Percentiles rank a stretch among this genome's conserved stretches.
phyloP scores from a whole-genome alignment of 2,797 vertebrate species.

The Lutjanus argentimaculatus region DNA sequence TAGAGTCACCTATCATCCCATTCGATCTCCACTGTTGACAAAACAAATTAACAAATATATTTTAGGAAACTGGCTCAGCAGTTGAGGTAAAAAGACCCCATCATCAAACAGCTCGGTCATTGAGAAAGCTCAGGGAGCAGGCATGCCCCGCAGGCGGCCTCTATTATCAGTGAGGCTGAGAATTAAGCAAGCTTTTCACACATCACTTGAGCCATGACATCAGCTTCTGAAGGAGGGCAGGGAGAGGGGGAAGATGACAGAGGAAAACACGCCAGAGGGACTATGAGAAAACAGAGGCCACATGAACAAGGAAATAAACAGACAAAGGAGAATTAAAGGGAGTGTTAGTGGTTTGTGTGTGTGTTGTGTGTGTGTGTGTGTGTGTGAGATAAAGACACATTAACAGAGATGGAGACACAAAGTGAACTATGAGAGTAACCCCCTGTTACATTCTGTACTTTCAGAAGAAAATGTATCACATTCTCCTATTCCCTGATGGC shows the following conservation, averaged over 20 bases:
- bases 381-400: background rate
- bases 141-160: conserved; percentile 35
- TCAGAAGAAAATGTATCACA: conserved; percentile 60
- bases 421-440: conserved; percentile 31
- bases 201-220: conserved; percentile 69
- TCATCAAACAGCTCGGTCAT: background rate
- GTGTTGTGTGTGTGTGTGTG: conserved; percentile 11
- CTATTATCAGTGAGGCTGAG: conserved; percentile 53
- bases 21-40: background rate
- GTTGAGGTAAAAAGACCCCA: conserved; percentile 6
- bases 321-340: conserved; percentile 26
- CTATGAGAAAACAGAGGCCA: conserved; percentile 26
- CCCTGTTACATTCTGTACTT: conserved; percentile 52
- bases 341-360: background rate
- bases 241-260: conserved; percentile 27
- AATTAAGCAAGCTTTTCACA: conserved; percentile 59
- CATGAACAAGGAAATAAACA: conserved; percentile 35
- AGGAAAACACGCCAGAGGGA: conserved; percentile 22
- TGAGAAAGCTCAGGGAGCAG: conserved; percentile 41
- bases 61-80: conserved; percentile 1
- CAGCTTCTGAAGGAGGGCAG: conserved; percentile 55
- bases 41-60: background rate
- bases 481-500: conserved; percentile 54
- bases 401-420: conserved; percentile 4
- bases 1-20: background rate